A percentile compares a stretch with the other conserved stretches of the same genome.
Conservation (phyloP, 2,888 invertebrate genomes). For the Schizotus pectinicornis region DNA sequence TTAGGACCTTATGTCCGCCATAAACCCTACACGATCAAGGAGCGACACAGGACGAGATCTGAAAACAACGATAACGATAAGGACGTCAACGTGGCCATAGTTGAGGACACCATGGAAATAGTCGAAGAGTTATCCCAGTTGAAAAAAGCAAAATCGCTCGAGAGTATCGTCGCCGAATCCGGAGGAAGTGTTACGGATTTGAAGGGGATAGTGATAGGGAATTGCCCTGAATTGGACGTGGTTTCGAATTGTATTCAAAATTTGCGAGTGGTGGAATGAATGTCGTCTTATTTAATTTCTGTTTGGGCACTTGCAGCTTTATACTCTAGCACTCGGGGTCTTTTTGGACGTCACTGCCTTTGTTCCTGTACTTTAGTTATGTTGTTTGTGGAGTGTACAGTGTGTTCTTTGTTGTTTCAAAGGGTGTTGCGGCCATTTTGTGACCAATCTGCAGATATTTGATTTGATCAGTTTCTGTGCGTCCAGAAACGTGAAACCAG, state of each 20-base stretch:
- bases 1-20: slow-evolving; percentile 62
- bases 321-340: too few species aligned
- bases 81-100: slow-evolving; percentile 43
- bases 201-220: slow-evolving; percentile 35
- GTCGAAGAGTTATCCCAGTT: slow-evolving; percentile 49
- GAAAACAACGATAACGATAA: slow-evolving; percentile 64
- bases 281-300: too few species aligned
- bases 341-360: too few species aligned
- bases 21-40: slow-evolving; percentile 62
- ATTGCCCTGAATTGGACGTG: slow-evolving; percentile 64
- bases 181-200: slow-evolving; percentile 31
- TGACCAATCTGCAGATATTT: too few species aligned
- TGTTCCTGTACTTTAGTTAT: too few species aligned
- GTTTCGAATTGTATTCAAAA: slow-evolving; percentile 69
- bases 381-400: too few species aligned
- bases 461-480: too few species aligned
- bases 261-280: slow-evolving; percentile 64
- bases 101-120: slow-evolving; percentile 45
- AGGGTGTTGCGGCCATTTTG: too few species aligned
- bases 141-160: slow-evolving; percentile 68
- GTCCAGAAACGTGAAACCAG: too few species aligned
- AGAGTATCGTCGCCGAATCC: slow-evolving; percentile 63
- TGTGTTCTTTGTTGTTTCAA: too few species aligned
- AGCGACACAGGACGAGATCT: slow-evolving; percentile 67
- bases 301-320: too few species aligned